A percentile compares a stretch with the other conserved stretches of the same genome.
Evolutionary conservation across 2,113 vertebrate species (phyloP).

Genomic region (Ceuthmochares aereus): DNA sequence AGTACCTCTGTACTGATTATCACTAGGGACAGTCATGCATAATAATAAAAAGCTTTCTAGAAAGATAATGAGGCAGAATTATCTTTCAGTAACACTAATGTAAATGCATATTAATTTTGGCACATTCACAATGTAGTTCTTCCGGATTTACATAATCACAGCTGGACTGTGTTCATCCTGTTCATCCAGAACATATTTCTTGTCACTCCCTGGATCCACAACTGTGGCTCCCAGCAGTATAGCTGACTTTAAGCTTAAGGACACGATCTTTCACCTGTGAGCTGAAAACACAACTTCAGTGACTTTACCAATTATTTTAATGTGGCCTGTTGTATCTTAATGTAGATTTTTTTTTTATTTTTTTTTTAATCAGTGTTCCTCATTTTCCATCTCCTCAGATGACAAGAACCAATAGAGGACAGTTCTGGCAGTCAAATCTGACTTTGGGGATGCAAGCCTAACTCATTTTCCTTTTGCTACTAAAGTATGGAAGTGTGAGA

Average conservation of each 20-base stretch:
- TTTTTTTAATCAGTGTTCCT: not conserved
- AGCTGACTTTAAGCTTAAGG: not conserved
- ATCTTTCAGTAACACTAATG: not conserved
- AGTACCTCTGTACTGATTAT: not conserved
- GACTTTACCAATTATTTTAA: not conserved
- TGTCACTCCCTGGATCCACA: not conserved
- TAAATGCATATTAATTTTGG: not conserved
- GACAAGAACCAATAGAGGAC: not conserved
- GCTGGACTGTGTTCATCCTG: not conserved
- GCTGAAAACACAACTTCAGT: not conserved
- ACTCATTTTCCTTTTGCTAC: rapidly evolving
- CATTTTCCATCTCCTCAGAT: not conserved
- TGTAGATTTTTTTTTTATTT: not conserved
- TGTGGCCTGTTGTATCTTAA: not conserved
- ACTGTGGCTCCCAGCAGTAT: not conserved
- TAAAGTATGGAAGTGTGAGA: not conserved
- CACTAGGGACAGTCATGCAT: not conserved
- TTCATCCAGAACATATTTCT: not conserved
- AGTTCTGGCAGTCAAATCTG: not conserved
- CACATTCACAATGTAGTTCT: not conserved
- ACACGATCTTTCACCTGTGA: not conserved
- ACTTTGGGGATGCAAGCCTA: not conserved
- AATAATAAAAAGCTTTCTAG: not conserved
- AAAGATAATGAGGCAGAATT: not conserved
- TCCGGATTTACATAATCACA: not conserved